Base-by-base conservation (phyloP, 1,140 invertebrate species). In the Acromyrmex echinatior region DNA sequence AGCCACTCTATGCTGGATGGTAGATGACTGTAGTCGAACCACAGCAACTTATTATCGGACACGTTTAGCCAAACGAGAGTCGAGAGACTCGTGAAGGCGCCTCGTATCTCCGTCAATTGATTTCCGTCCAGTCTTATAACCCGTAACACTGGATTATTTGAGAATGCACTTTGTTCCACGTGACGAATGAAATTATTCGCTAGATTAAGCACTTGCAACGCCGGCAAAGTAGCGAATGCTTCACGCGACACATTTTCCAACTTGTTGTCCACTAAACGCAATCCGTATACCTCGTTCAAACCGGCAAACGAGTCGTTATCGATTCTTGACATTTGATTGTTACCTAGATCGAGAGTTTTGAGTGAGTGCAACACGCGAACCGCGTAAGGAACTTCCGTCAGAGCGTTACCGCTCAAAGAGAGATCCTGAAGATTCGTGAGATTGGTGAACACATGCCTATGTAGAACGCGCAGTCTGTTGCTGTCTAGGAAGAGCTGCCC, bases 21-120 rank as follows among this genome's bases (percentile, higher is more conserved):
- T 68, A 99, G 97, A 78, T 98, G 96, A 18, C 97, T 97, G 94
- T 99, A 99, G 95, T 99, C 98, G 95, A 99, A 99, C 97, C 97
- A 97, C 91, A 98, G 96, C 89, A 99, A 96, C 92, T 97, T 97
- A 96, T 99, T 99, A 95, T 98, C 98, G 35, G 98, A 98, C 82
- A 99, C 97, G 95, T 99, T 99, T 35, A 99, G 95, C 98, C 98
- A 98, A 88, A 98, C 95, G 65, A 99, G 95, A 89, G 97, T 97
- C 1, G 97, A 96, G 92, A 98, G 97, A 91, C 98, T 97, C 85
- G 97, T 97, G 94, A 99, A 99, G 25, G 98, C 96, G 5, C 97
- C 97, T 93, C 97, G 98, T 71, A 99, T 98, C 92, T 98, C 98
- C 16, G 97, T 97, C 31, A 99, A 95, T 82, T 97, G 96, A 95